A percentile compares a stretch with the other conserved stretches of the same genome.
Evolutionary conservation across 2,113 vertebrate genomes (phyloP).

Genomic region (Oncorhynchus masou): DNA sequence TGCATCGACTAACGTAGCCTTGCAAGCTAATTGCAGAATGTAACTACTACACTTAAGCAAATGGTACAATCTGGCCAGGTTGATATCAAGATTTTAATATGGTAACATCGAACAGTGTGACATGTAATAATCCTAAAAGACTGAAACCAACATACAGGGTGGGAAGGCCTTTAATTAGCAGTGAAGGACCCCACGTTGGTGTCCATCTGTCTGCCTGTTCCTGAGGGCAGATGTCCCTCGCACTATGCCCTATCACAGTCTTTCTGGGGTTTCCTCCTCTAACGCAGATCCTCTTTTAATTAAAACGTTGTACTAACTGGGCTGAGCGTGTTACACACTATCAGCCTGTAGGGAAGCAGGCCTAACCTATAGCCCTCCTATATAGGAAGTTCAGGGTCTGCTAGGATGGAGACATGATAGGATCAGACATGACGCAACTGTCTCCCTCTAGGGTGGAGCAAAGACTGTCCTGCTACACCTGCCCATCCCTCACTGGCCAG

Average conservation of each 20-base stretch:
- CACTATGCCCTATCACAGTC: conserved; percentile 58
- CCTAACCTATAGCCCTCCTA: conserved; percentile 27
- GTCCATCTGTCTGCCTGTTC: conserved; percentile 70
- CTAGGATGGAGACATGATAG: conserved; percentile 55
- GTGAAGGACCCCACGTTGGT: conserved; percentile 45
- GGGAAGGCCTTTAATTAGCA: conserved; percentile 46
- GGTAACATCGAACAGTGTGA: too few relatives aligned
- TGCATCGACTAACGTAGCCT: too few relatives aligned
- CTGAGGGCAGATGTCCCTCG: conserved; percentile 71
- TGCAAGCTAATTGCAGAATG: too few relatives aligned
- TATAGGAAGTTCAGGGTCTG: conserved; percentile 38
- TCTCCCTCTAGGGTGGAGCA: conserved; percentile 48
- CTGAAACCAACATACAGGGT: too few relatives aligned
- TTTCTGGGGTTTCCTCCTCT: conserved; percentile 51
- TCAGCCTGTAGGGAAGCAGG: conserved; percentile 20
- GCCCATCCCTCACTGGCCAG: conserved; percentile 28
- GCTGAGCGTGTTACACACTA: conserved; percentile 13
- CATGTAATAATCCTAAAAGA: too few relatives aligned
- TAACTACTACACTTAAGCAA: too few relatives aligned
- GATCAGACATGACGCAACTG: conserved; percentile 60
- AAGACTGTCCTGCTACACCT: conserved; percentile 41
- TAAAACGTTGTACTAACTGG: conserved; percentile 56
- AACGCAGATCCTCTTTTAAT: conserved; percentile 64
- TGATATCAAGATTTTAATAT: too few relatives aligned
- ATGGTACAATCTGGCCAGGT: too few relatives aligned